Conservation (phyloP, 2,113 vertebrate genomes). For the Zosterops pallidus region DNA sequence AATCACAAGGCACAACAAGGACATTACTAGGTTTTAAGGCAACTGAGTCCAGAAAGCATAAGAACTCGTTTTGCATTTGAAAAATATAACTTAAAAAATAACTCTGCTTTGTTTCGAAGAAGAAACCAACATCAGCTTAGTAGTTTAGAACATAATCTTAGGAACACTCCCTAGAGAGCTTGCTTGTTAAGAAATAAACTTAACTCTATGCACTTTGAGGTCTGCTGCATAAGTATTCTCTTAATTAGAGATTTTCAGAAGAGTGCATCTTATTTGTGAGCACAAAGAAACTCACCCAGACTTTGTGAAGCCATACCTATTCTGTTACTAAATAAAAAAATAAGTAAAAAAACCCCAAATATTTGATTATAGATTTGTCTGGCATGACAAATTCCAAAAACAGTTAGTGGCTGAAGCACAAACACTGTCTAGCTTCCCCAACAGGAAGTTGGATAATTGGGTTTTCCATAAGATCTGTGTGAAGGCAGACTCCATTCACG, state of each 20-base stretch:
- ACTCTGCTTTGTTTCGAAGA: not conserved
- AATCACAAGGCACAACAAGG: not conserved
- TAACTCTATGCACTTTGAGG: not conserved
- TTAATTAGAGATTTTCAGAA: conserved; percentile 14
- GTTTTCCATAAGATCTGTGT: conserved; percentile 33
- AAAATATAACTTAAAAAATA: not conserved
- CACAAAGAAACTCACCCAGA: not conserved
- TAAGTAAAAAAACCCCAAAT: not conserved
- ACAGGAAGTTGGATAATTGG: conserved; percentile 15
- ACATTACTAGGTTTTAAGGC: not conserved
- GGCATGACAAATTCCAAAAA: conserved; percentile 33
- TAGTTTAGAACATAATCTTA: not conserved
- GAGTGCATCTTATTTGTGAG: not conserved
- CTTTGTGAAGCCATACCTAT: conserved; percentile 41
- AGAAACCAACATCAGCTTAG: not conserved
- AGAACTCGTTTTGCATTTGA: not conserved
- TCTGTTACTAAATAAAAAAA: conserved; percentile 11
- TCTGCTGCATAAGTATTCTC: not conserved
- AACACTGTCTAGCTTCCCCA: conserved; percentile 17
- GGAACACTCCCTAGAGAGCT: not conserved
- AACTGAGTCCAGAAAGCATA: not conserved
- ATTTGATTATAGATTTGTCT: conserved; percentile 51
- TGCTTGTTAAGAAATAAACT: conserved; percentile 38
- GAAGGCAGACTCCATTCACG: conserved; percentile 23
- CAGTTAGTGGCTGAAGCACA: conserved; percentile 26